These are phyloP conservation scores for Dipodomys stephensi DNA, from an alignment of 2,113 vertebrate species.

Conservation along the genomic window DNA sequence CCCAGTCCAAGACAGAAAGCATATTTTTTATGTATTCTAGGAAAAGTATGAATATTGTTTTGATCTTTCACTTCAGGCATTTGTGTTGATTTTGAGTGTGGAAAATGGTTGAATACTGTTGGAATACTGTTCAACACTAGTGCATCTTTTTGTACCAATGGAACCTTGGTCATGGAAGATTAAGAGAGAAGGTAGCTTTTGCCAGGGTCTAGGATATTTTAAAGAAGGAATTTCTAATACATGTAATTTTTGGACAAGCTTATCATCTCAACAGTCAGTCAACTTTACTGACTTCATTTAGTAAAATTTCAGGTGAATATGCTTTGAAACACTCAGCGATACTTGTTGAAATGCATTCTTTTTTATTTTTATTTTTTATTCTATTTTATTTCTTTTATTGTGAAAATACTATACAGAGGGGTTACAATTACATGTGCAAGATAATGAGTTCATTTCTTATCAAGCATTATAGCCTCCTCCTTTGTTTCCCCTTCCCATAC, in stretches of 20 bases:
- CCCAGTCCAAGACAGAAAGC: background rate
- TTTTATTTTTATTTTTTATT: too few species aligned
- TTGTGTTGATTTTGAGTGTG: background rate
- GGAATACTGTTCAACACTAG: background rate
- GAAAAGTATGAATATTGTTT: background rate
- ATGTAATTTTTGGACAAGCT: background rate
- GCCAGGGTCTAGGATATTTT: background rate
- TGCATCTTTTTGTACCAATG: background rate
- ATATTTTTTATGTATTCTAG: background rate
- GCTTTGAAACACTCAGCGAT: background rate
- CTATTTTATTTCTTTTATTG: too few species aligned
- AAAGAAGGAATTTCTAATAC: conserved; percentile 11
- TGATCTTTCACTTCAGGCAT: background rate
- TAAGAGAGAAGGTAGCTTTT: background rate
- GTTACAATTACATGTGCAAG: too few species aligned
- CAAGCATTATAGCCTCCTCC: too few species aligned
- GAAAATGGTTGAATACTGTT: too few species aligned
- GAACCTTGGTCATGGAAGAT: background rate
- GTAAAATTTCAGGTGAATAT: conserved; percentile 14
- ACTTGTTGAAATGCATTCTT: background rate
- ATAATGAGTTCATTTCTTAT: too few species aligned
- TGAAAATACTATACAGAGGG: too few species aligned
- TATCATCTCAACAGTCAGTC: background rate
- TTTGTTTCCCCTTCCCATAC: too few species aligned
- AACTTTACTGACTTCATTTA: background rate